Evolutionary conservation across 2,797 vertebrate genomes (phyloP).

Genomic region (Fundulus diaphanus): DNA sequence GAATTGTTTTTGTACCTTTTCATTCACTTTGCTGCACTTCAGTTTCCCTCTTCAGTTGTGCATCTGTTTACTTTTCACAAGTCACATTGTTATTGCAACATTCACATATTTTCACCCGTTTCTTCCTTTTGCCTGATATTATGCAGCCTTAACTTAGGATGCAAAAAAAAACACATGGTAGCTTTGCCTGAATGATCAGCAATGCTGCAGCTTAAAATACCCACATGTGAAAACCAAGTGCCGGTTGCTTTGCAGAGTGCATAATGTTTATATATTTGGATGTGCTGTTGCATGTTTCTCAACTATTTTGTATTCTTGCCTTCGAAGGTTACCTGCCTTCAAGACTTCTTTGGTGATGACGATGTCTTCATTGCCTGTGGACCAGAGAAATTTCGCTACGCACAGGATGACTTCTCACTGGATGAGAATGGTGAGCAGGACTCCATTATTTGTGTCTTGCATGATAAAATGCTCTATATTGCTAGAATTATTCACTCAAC

Average conservation of each 20-base stretch:
- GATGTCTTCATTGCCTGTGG: conserved; percentile 98
- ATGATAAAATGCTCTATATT: not conserved
- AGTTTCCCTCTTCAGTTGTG: too few species aligned
- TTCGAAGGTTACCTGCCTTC: conserved; percentile 93
- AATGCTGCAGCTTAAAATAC: not conserved
- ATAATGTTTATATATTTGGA: not conserved
- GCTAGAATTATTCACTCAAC: not conserved
- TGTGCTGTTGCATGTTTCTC: not conserved
- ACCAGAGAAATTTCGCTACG: conserved; percentile 98
- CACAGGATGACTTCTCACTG: conserved; percentile 98
- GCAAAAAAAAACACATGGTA: not conserved
- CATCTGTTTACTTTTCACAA: too few species aligned
- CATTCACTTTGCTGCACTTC: too few species aligned
- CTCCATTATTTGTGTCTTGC: not conserved
- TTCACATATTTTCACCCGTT: too few species aligned
- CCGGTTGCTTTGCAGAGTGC: not conserved
- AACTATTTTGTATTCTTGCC: conserved; percentile 23
- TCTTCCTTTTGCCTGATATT: not conserved
- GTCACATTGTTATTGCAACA: not conserved
- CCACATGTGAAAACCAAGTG: not conserved
- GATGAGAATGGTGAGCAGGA: conserved; percentile 91
- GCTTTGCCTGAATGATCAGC: not conserved
- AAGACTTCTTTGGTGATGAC: conserved; percentile 98
- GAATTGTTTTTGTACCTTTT: too few species aligned
- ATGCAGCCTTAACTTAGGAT: not conserved